Percentiles rank a stretch among this genome's conserved stretches.
Conservation (phyloP, 2,888 invertebrate species). For the Pristionchus mayeri region DNA sequence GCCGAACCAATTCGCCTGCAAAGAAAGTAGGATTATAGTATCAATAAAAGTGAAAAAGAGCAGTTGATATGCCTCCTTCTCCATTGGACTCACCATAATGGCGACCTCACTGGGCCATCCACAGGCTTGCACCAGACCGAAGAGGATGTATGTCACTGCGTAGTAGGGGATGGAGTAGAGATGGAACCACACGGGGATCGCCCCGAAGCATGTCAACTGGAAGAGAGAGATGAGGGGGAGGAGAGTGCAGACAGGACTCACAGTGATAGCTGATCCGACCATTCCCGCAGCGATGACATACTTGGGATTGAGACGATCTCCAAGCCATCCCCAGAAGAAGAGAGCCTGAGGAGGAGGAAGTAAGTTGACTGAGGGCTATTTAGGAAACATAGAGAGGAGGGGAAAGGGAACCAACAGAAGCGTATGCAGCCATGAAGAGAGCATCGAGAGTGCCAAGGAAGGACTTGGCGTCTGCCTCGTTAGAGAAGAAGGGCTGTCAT, state of each 20-base stretch:
- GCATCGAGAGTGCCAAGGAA: conserved; percentile 75
- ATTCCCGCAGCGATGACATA: conserved; percentile 78
- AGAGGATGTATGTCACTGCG: conserved; percentile 77
- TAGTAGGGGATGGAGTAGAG: conserved; percentile 78
- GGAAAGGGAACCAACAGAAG: conserved; percentile 55
- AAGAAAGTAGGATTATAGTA: no score
- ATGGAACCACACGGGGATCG: conserved; percentile 78
- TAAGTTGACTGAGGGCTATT: neutral
- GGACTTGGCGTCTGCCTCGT: conserved; percentile 67
- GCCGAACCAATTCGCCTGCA: conserved; percentile 79
- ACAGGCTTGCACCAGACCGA: conserved; percentile 79
- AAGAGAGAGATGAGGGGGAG: conserved; percentile 47
- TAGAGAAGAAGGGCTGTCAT: conserved; percentile 65
- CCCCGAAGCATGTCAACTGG: conserved; percentile 78
- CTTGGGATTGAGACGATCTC: conserved; percentile 78
- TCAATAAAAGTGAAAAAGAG: no score
- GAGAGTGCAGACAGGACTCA: conserved; percentile 63
- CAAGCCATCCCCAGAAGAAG: conserved; percentile 79
- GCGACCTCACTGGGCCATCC: conserved; percentile 79
- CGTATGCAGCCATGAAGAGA: conserved; percentile 75
- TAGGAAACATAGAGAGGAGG: neutral
- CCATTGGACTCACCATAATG: conserved; percentile 76
- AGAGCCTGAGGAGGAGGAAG: neutral
- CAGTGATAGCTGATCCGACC: conserved; percentile 77
- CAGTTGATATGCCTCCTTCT: neutral